Base-by-base conservation (phyloP, 2,888 invertebrate genomes). In the Sceliomorpha sp. region DNA sequence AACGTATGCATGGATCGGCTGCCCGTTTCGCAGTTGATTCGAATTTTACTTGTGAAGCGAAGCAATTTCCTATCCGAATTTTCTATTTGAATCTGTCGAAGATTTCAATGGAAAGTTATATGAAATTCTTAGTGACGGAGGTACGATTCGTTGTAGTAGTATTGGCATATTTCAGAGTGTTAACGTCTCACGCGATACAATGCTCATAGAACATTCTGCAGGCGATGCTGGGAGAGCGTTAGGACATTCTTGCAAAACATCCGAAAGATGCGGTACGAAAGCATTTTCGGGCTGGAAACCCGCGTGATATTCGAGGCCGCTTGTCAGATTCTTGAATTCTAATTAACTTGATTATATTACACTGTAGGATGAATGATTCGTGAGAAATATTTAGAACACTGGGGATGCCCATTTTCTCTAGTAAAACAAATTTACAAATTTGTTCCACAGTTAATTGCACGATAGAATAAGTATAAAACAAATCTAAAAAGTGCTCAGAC, bases 61-160 rank as follows among this genome's bases (percentile, higher is more conserved):
- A 68, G 59, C 67, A 60, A 67, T 67, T 60, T 73, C 62, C 40
- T 47, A 59, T 64, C 55, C 44, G 56, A 68, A 70, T 72, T 70
- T 68, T 32, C 67, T 60, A 60, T 75, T 73, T 73, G 69, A 75
- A 76, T 67, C 77, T 76, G 73, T 39, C 72, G 75, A 76, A 80
- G 75, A 75, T 74, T 79, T 80, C 78, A 81, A 80, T 82, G 68
- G 80, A 79, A 82, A 79, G 78, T 79, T 79, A 76, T 77, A 74
- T 78, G 78, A 79, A 78, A 81, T 81, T 80, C 78, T 76, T 75
- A 70, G 71, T 73, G 70, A 72, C 73, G 73, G 70, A 71, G 74
- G 74, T 73, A 70, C 72, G 66, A 66, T 62, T 66, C 37, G 59
- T 71, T 53, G 51, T 55, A 34, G 36, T 58, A 58, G 66, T 59